These are phyloP conservation scores for Chlorodrepanis virens DNA, from an alignment of 2,113 vertebrate genomes.

Conservation along the genomic window DNA sequence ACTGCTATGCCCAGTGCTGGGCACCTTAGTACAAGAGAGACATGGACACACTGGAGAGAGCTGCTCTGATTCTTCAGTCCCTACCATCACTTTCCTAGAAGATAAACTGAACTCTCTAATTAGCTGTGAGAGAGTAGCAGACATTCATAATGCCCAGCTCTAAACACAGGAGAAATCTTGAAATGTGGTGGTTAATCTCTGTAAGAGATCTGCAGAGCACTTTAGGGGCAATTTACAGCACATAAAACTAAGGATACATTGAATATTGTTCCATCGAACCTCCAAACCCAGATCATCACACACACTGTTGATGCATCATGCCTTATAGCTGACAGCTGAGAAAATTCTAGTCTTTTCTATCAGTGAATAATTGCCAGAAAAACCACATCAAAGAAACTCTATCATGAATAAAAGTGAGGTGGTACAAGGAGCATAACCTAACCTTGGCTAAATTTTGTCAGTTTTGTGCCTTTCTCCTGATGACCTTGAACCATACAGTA, in stretches of 20 bases:
- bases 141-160: not conserved
- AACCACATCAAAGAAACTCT: not conserved
- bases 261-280: not conserved
- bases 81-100: not conserved
- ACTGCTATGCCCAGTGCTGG: not conserved
- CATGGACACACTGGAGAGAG: not conserved
- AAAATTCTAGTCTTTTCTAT: not conserved
- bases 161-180: not conserved
- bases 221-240: not conserved
- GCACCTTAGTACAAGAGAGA: not conserved
- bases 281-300: not conserved
- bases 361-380: not conserved
- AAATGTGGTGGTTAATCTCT: not conserved
- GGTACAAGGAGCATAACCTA: not conserved
- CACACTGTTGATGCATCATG: not conserved
- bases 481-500: not conserved
- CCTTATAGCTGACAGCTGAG: not conserved
- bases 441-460: not conserved
- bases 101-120: not conserved
- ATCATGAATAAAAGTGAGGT: not conserved
- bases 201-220: not conserved
- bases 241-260: not conserved
- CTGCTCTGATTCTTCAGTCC: not conserved
- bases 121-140: not conserved
- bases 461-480: not conserved